phyloP scores from a whole-genome alignment of 2,888 invertebrate species.

The Zygogramma bicolorata region DNA sequence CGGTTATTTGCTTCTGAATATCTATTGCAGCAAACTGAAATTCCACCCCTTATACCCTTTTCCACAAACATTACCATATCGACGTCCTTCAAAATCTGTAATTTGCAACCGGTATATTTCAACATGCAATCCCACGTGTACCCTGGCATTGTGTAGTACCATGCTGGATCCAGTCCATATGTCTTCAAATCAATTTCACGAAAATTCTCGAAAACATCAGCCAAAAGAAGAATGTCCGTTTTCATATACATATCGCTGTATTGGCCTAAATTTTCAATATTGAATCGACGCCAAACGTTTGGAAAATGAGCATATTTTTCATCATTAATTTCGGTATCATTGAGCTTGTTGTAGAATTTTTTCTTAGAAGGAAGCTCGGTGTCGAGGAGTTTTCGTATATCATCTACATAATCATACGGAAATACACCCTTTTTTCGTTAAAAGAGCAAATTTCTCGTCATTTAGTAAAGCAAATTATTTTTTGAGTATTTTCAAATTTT shows the following conservation, averaged over 20 bases:
- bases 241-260: conserved; percentile 53
- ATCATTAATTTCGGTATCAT: conserved; percentile 8
- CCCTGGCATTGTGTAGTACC: conserved; percentile 18
- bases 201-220: conserved; percentile 57
- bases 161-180: conserved; percentile 15
- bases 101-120: conserved; percentile 48
- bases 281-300: conserved; percentile 51
- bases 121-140: conserved; percentile 18
- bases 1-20: conserved; percentile 48
- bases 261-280: conserved; percentile 48
- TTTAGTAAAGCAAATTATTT: background rate
- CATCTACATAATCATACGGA: conserved; percentile 14
- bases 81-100: conserved; percentile 52
- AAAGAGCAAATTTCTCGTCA: background rate
- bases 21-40: conserved; percentile 8
- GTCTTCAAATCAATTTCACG: conserved; percentile 31
- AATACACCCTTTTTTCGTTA: conserved; percentile 18
- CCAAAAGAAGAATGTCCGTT: conserved; percentile 51
- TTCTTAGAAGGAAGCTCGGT: conserved; percentile 14
- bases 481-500: conserved; percentile 18
- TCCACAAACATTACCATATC: conserved; percentile 26
- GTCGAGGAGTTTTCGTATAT: conserved; percentile 19
- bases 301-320: conserved; percentile 50
- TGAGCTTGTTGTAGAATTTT: conserved; percentile 17
- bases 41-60: conserved; percentile 45